A percentile compares a stretch with the other conserved stretches of the same genome.
Evolutionary conservation across 2,113 vertebrate genomes (phyloP).

Genomic region (Perca fluviatilis): DNA sequence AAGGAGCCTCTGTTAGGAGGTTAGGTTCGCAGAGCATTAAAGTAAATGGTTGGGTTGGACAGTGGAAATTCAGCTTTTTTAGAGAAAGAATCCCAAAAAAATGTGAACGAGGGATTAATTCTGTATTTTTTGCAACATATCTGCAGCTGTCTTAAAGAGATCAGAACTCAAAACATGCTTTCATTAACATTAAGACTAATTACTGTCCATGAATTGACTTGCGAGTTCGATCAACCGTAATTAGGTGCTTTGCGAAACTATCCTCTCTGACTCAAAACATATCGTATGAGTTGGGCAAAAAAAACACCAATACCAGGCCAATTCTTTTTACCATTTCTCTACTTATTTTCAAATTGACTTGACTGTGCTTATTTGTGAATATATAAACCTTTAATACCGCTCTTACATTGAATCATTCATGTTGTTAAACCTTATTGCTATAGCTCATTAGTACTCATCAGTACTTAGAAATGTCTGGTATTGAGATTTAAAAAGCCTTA

Average conservation of each 20-base stretch:
- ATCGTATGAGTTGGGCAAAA: conserved; percentile 73
- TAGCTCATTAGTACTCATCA: conserved; percentile 66
- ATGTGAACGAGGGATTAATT: conserved; percentile 1
- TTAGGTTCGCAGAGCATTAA: conserved; percentile 81
- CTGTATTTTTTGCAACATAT: conserved; percentile 40
- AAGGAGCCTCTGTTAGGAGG: conserved; percentile 65
- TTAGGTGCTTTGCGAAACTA: conserved; percentile 81
- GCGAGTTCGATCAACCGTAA: conserved; percentile 46
- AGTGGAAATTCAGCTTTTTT: conserved; percentile 37
- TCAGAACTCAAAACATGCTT: background rate
- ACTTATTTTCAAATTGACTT: conserved; percentile 74
- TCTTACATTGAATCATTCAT: conserved; percentile 60
- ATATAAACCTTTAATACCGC: conserved; percentile 78
- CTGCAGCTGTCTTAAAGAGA: conserved; percentile 29
- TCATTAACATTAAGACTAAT: conserved; percentile 17
- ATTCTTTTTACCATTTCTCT: conserved; percentile 72
- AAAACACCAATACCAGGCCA: conserved; percentile 75
- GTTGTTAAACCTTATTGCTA: conserved; percentile 61
- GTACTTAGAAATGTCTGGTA: conserved; percentile 70
- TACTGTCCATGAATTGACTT: conserved; percentile 25
- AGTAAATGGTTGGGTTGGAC: conserved; percentile 47
- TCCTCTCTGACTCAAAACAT: conserved; percentile 74
- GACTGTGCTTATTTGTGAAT: conserved; percentile 82
- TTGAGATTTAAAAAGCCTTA: conserved; percentile 85
- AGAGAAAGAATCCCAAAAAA: conserved; percentile 43